Base-by-base conservation (phyloP, 2,888 invertebrate genomes). In the Polyommatus iphigenia region DNA sequence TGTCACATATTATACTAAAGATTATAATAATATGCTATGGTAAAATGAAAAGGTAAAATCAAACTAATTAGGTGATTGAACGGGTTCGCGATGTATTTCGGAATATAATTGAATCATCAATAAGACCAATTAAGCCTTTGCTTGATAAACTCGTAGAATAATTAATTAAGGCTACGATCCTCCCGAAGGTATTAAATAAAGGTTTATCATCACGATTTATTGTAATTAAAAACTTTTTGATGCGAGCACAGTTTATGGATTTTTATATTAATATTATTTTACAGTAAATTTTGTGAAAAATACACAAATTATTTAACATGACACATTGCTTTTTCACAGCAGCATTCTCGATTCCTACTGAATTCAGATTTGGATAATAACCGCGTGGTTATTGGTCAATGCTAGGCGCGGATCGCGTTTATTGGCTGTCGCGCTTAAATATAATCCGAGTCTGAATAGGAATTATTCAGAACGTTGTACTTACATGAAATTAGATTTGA, bases 51-150 rank as follows among this genome's bases (percentile, higher is more conserved):
- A 36, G 71, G 32, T n/a, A 6, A 71, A 71, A 36, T 41, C 18
- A 71, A 36, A 71, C 29, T 67, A 67, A 67, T 67, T 67, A 24
- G 67, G 24, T 67, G 67, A 67, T 29, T 24, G 29, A 29, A 10
- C 67, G 13, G 29, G 67, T 59, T 20, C 59, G 8, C 67, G 67
- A 29, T 67, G 29, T 67, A 36, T 71, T 36, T 41, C 18, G n/a
- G 71, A 71, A 71, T 71, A 71, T 36, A 36, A 75, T 50, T 75
- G 29, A 50, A 75, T 29, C 24, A 75, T 50, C 50, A 75, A 50
- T 75, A 75, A 75, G 10, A 75, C 54, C 73, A 54, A 75, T 75
- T 75, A 50, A 24, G 50, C 20, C 24, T 75, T 54, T 24, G 50
- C 50, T 75, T 50, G 50, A 75, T 75, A 50, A 50, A 50, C 24